Percentiles rank a stretch among this genome's conserved stretches.
phyloP scores from a whole-genome alignment of 2,113 vertebrate genomes.

The Tautogolabrus adspersus region DNA sequence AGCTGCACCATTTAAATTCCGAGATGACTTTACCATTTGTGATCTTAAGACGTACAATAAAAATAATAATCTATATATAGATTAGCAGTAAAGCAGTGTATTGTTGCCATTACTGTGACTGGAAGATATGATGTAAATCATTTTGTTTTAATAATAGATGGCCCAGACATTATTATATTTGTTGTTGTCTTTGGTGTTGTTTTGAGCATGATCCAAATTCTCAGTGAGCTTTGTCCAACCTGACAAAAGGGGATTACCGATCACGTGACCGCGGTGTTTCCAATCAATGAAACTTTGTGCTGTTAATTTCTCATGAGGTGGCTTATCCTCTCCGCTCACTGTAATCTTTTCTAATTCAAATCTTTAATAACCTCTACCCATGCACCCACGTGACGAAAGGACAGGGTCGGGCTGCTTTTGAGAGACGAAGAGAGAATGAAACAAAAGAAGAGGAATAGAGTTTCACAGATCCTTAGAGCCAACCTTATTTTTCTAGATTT shows the following conservation, averaged over 20 bases:
- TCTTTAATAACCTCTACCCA: constrained; percentile 70
- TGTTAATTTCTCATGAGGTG: constrained; percentile 67
- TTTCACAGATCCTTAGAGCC: not conserved
- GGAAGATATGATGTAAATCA: not conserved
- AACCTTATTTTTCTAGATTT: not conserved
- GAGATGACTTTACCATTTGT: not conserved
- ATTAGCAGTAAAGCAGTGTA: too few species aligned
- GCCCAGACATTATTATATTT: not conserved
- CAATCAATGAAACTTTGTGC: constrained; percentile 60
- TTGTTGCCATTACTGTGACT: not conserved
- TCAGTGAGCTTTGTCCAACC: constrained; percentile 20
- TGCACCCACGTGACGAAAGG: constrained; percentile 56
- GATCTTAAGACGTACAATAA: too few species aligned
- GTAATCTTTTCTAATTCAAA: constrained; percentile 77
- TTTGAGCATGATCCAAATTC: not conserved
- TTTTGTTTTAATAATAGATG: not conserved
- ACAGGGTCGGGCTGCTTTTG: constrained; percentile 15
- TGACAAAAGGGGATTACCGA: constrained; percentile 22
- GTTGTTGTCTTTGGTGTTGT: not conserved
- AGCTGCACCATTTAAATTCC: not conserved
- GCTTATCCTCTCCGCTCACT: constrained; percentile 69
- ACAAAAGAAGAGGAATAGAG: not conserved
- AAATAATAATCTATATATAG: too few species aligned
- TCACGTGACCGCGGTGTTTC: constrained; percentile 62
- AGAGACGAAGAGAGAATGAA: not conserved